phyloP scores from a whole-genome alignment of 2,797 vertebrate species.

The Pitangus sulphuratus region DNA sequence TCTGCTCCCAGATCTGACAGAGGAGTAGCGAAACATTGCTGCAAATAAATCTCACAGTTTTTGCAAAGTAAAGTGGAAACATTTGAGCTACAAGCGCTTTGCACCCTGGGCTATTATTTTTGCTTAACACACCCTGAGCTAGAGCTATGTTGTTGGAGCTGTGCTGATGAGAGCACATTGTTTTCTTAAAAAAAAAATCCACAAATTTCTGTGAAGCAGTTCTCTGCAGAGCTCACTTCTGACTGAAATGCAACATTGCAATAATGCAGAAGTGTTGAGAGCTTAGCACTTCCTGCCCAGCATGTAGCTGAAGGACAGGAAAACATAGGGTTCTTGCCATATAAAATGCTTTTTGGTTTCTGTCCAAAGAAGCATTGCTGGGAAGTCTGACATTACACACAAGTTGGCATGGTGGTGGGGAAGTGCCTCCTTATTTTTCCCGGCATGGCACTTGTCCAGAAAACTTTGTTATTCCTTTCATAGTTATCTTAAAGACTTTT shows the following conservation, averaged over 20 bases:
- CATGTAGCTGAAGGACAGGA: not conserved
- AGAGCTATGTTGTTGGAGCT: not conserved
- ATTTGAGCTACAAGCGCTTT: not conserved
- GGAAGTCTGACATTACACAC: conserved; percentile 53
- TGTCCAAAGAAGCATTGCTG: conserved; percentile 21
- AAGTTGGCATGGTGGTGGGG: conserved; percentile 13
- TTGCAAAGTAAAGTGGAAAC: not conserved
- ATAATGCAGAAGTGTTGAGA: not conserved
- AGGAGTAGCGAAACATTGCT: not conserved
- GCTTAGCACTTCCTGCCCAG: not conserved
- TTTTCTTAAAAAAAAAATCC: not conserved
- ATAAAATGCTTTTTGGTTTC: conserved; percentile 19
- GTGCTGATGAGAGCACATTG: not conserved
- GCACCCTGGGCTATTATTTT: not conserved
- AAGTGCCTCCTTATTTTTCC: conserved; percentile 60
- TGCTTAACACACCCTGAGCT: not conserved
- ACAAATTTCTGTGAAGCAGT: not conserved
- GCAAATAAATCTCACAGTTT: not conserved
- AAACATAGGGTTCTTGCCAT: conserved; percentile 1
- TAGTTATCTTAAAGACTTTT: conserved; percentile 5
- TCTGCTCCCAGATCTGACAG: not conserved
- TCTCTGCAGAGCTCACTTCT: not conserved
- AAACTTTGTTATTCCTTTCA: conserved; percentile 25
- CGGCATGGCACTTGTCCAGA: not conserved
- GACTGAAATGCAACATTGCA: not conserved